phyloP scores from a whole-genome alignment of 2,888 invertebrate genomes.

The Heterodera filipjevi region DNA sequence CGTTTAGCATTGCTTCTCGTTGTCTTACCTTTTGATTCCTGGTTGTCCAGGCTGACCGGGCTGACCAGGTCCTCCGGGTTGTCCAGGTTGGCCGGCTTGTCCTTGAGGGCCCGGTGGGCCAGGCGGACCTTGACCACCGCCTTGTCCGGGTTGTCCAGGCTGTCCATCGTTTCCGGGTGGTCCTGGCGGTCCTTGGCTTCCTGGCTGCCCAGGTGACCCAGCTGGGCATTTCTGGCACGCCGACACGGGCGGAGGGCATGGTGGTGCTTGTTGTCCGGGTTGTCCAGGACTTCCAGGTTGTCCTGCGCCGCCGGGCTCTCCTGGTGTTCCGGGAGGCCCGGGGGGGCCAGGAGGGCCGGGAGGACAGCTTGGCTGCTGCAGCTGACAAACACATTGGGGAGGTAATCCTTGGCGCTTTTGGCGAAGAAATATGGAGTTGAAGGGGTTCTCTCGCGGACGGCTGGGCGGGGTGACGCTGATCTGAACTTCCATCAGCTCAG shows the following conservation, averaged over 20 bases:
- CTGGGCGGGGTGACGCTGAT: conserved; percentile 60
- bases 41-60: conserved; percentile 45
- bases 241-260: conserved; percentile 36
- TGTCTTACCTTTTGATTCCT: conserved; percentile 35
- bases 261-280: conserved; percentile 45
- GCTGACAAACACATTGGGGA: conserved; percentile 51
- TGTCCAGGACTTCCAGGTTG: conserved; percentile 42
- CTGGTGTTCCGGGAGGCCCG: conserved; percentile 49
- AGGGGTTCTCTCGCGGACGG: conserved; percentile 55
- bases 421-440: conserved; percentile 56
- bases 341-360: conserved; percentile 42
- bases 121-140: conserved; percentile 34
- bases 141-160: conserved; percentile 46
- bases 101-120: conserved; percentile 40
- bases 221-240: conserved; percentile 31
- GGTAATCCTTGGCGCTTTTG: conserved; percentile 50
- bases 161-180: conserved; percentile 47
- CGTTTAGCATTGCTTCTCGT: too few relatives aligned
- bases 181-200: conserved; percentile 45
- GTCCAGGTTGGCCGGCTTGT: conserved; percentile 45
- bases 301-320: conserved; percentile 38
- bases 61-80: conserved; percentile 39
- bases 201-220: conserved; percentile 31
- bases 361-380: conserved; percentile 30
- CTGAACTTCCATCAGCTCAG: conserved; percentile 63